A percentile compares a stretch with the other conserved stretches of the same genome.
These are phyloP conservation scores for Zonitis immaculata DNA, from an alignment of 2,888 invertebrate species.

Conservation along the genomic window DNA sequence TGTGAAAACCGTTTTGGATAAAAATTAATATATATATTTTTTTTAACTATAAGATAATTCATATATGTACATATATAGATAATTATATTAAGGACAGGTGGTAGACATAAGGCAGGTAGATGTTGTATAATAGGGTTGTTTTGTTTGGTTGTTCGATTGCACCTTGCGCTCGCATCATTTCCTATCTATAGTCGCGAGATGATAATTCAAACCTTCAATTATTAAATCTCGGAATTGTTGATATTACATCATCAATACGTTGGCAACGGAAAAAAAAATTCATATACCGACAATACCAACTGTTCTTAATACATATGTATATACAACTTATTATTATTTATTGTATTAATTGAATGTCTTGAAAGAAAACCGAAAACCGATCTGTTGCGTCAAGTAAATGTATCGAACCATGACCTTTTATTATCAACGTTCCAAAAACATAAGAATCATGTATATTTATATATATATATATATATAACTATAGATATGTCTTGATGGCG, in stretches of 20 bases:
- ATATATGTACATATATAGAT: too few species aligned
- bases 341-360: slow-evolving; percentile 33
- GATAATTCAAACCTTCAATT: slow-evolving; percentile 14
- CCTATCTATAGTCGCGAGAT: slow-evolving; percentile 32
- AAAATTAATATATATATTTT: too few species aligned
- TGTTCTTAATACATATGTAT: too few species aligned
- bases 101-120: slow-evolving; percentile 37
- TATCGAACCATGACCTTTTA: slow-evolving; percentile 18
- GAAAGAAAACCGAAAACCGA: slow-evolving; percentile 39
- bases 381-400: slow-evolving; percentile 33
- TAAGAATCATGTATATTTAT: too few species aligned
- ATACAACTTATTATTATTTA: too few species aligned
- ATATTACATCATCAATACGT: too few species aligned
- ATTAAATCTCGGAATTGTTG: too few species aligned
- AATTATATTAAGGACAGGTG: slow-evolving; percentile 41
- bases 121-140: slow-evolving; percentile 18
- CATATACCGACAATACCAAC: slow-evolving; percentile 40
- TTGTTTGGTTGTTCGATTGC: slow-evolving; percentile 20
- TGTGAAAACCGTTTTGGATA: too few species aligned
- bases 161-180: slow-evolving; percentile 37
- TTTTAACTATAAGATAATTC: too few species aligned
- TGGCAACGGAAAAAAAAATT: too few species aligned
- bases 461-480: too few species aligned
- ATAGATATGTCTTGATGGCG: too few species aligned
- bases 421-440: slow-evolving; percentile 12